Conservation (phyloP, 2,797 vertebrate genomes). For the Mus minutoides region DNA sequence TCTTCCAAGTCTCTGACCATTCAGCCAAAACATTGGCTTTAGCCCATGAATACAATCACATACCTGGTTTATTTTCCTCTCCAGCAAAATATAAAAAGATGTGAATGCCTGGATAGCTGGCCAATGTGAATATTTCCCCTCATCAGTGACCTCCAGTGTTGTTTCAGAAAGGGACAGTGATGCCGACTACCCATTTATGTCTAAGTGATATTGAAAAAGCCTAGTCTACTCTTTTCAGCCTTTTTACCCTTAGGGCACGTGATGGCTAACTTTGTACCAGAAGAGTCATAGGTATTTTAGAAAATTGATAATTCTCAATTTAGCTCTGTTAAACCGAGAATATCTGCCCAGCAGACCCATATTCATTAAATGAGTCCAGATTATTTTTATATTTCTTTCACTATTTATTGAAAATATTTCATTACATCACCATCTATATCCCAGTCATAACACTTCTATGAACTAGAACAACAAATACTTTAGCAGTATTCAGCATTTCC, state of each 20-base stretch:
- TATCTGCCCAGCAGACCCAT: neutral
- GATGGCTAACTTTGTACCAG: neutral
- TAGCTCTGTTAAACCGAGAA: neutral
- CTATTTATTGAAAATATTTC: neutral
- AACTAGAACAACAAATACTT: neutral
- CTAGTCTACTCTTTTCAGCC: neutral
- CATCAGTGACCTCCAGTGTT: neutral
- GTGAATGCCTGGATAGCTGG: neutral
- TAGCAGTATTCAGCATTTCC: neutral
- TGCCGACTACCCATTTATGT: no score
- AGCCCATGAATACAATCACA: neutral
- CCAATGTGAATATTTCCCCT: neutral
- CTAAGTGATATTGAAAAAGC: neutral
- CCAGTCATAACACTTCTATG: neutral
- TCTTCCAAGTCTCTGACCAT: neutral
- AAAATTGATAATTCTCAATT: neutral
- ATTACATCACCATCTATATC: neutral
- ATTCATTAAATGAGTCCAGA: neutral
- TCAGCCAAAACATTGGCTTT: neutral
- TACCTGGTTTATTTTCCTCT: neutral
- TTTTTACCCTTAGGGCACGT: neutral
- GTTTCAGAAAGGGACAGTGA: neutral
- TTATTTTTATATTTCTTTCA: neutral
- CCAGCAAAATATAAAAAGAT: neutral
- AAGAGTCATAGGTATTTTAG: neutral